Conservation (phyloP, 1,140 invertebrate genomes). For the Cydia amplana region DNA sequence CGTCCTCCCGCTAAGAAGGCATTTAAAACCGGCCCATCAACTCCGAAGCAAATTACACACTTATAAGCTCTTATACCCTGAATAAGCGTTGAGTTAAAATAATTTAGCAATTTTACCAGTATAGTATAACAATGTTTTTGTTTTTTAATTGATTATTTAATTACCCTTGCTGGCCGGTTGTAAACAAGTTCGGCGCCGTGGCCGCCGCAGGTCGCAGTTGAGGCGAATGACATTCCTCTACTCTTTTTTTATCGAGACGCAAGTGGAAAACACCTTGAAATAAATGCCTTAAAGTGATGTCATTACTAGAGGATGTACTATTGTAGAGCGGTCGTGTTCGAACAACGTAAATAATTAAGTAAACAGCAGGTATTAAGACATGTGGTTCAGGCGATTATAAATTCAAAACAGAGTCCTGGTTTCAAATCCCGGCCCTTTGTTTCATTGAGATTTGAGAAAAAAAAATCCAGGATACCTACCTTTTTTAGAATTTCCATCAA, state of each 20-base stretch:
- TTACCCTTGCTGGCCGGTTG: background rate
- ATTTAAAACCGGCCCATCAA: conserved; percentile 22
- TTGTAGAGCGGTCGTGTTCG: background rate
- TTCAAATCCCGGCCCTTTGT: too few relatives aligned
- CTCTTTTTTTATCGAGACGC: background rate
- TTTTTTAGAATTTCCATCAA: too few relatives aligned
- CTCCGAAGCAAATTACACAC: background rate
- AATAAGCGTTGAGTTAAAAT: background rate
- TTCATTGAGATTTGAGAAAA: too few relatives aligned
- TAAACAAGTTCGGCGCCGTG: conserved; percentile 18
- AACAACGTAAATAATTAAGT: background rate
- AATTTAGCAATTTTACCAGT: background rate
- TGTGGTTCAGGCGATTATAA: too few relatives aligned
- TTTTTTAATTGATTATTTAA: background rate
- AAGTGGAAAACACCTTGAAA: conserved; percentile 3
- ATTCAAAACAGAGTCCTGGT: too few relatives aligned
- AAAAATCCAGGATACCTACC: too few relatives aligned
- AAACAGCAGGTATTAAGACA: too few relatives aligned
- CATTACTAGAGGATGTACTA: conserved; percentile 13
- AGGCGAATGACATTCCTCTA: conserved; percentile 24
- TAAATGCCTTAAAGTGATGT: conserved; percentile 4
- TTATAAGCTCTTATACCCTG: background rate
- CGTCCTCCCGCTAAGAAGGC: conserved; percentile 4
- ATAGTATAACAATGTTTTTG: background rate
- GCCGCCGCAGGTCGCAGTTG: conserved; percentile 8